Conservation (phyloP, 2,113 vertebrate genomes). For the Pseudopodoces humilis region DNA sequence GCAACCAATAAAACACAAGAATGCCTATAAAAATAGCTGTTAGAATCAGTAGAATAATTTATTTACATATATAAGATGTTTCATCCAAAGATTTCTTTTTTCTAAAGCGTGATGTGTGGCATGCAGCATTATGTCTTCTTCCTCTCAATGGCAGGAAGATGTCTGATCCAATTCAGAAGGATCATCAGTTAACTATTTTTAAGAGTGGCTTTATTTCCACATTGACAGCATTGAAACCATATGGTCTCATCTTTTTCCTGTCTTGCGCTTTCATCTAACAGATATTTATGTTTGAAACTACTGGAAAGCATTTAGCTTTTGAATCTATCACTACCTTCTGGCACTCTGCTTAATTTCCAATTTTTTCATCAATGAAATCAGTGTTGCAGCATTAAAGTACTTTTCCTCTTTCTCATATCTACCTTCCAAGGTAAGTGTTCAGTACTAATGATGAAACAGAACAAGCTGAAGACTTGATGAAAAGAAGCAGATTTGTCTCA, state of each 20-base stretch:
- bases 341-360: constrained; percentile 61
- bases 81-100: constrained; percentile 35
- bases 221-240: constrained; percentile 66
- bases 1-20: constrained; percentile 30
- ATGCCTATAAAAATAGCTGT: constrained; percentile 5
- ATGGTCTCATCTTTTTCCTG: constrained; percentile 65
- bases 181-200: constrained; percentile 56
- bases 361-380: constrained; percentile 53
- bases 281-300: constrained; percentile 71
- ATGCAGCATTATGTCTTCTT: constrained; percentile 9
- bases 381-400: not conserved
- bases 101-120: not conserved
- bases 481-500: not conserved
- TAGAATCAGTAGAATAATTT: constrained; percentile 45
- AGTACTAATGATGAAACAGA: not conserved
- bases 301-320: constrained; percentile 65
- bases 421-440: constrained; percentile 25
- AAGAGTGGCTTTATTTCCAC: constrained; percentile 66
- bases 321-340: constrained; percentile 66
- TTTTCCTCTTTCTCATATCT: not conserved
- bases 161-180: constrained; percentile 51
- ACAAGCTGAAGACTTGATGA: not conserved
- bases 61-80: not conserved
- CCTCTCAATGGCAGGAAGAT: constrained; percentile 50
- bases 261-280: constrained; percentile 67